These are phyloP conservation scores for Ceuthmochares aereus DNA, from an alignment of 2,113 vertebrate species.

Conservation along the genomic window DNA sequence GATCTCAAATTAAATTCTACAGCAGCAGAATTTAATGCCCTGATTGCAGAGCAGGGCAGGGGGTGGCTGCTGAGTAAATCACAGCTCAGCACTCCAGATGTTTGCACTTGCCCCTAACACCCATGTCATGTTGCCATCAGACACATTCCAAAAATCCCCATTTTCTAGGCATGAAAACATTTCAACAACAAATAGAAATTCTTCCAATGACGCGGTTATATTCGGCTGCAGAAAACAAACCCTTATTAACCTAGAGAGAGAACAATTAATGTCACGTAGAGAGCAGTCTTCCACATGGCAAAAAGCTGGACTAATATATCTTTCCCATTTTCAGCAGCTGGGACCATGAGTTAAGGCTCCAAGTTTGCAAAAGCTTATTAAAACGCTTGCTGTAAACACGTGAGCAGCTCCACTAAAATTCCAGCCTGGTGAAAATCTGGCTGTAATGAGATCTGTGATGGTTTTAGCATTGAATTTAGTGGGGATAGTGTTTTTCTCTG, in stretches of 20 bases:
- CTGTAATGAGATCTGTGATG: neutral
- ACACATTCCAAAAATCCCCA: conserved; percentile 36
- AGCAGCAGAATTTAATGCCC: neutral
- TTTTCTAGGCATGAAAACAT: conserved; percentile 37
- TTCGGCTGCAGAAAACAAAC: conserved; percentile 34
- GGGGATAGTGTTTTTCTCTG: neutral
- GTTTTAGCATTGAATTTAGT: neutral
- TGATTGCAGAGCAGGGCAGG: neutral
- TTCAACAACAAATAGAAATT: conserved; percentile 60
- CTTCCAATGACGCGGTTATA: conserved; percentile 50
- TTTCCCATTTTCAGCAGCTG: conserved; percentile 39
- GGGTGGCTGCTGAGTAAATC: neutral
- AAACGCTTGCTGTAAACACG: neutral
- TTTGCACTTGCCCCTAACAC: neutral
- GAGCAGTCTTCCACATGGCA: conserved; percentile 31
- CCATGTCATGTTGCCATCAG: neutral
- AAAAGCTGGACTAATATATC: conserved; percentile 1
- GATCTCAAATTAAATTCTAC: neutral
- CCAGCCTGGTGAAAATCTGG: neutral
- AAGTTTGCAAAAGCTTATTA: conserved; percentile 22
- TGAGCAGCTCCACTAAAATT: neutral
- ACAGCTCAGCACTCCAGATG: neutral
- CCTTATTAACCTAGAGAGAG: conserved; percentile 33
- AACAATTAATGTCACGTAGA: conserved; percentile 53
- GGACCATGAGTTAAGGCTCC: conserved; percentile 6